These are phyloP conservation scores for Halisarca cf. caerulea DNA, from an alignment of 37 sponge, comb jelly and placozoan species.

Conservation along the genomic window DNA sequence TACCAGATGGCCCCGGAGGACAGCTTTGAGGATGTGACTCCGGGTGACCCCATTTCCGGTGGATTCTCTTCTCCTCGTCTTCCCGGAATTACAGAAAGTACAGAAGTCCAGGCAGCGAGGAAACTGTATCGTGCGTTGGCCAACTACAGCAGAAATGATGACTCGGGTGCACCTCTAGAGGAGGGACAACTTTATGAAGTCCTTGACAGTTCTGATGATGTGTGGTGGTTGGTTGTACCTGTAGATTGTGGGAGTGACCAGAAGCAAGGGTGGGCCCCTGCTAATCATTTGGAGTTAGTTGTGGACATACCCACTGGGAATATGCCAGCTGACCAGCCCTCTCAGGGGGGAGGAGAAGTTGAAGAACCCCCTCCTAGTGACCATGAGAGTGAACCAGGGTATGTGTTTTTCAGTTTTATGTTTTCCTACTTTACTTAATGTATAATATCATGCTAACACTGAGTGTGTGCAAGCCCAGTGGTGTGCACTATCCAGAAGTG, in stretches of 20 bases:
- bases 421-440: too few species aligned
- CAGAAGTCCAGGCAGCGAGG: too few species aligned
- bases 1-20: too few species aligned
- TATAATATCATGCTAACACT: too few species aligned
- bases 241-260: neutral
- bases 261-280: constrained; percentile 77
- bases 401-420: too few species aligned
- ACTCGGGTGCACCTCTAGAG: neutral
- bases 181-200: constrained; percentile 13
- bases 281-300: constrained; percentile 49
- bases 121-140: neutral
- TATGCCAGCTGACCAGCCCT: neutral
- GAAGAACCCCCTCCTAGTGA: neutral
- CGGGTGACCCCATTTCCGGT: too few species aligned
- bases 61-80: too few species aligned
- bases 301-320: neutral
- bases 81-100: too few species aligned
- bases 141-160: neutral
- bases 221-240: constrained; percentile 71
- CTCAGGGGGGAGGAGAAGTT: too few species aligned
- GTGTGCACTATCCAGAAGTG: too few species aligned
- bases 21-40: too few species aligned
- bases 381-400: neutral
- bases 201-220: neutral
- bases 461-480: too few species aligned